Evolutionary conservation across 2,888 invertebrate species (phyloP).

Genomic region (Latrodectus elegans): DNA sequence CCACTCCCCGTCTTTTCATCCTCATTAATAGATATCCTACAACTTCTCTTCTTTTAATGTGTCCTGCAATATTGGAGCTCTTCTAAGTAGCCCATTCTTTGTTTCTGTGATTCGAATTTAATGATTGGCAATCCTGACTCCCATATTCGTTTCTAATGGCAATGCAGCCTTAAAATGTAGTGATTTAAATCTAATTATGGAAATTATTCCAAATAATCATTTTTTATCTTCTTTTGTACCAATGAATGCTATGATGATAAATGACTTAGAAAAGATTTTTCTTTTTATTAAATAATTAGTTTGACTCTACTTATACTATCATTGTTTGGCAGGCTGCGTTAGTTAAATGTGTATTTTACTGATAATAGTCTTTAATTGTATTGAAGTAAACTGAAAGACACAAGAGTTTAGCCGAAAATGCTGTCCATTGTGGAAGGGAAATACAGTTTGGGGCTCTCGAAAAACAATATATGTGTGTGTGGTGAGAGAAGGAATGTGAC

Average conservation of each 20-base stretch:
- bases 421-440: too few relatives aligned
- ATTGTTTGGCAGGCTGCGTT: neutral
- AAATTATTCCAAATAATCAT: conserved; percentile 7
- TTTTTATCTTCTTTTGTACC: neutral
- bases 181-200: conserved; percentile 24
- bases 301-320: neutral
- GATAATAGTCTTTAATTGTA: too few relatives aligned
- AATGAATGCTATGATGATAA: neutral
- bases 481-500: too few relatives aligned
- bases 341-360: neutral
- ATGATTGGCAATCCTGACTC: conserved; percentile 13
- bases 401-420: too few relatives aligned
- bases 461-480: too few relatives aligned
- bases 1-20: too few relatives aligned
- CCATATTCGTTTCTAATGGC: too few relatives aligned
- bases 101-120: neutral
- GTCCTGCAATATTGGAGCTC: too few relatives aligned
- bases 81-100: neutral
- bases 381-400: too few relatives aligned
- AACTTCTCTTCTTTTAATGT: too few relatives aligned
- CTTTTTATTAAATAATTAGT: neutral
- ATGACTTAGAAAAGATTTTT: neutral
- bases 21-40: too few relatives aligned
- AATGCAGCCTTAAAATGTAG: neutral
- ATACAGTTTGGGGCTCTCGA: too few relatives aligned